Evolutionary conservation across 2,888 invertebrate species (phyloP), one percentile per base, ranked within the genome.

Genomic region (Furcula furcula): DNA sequence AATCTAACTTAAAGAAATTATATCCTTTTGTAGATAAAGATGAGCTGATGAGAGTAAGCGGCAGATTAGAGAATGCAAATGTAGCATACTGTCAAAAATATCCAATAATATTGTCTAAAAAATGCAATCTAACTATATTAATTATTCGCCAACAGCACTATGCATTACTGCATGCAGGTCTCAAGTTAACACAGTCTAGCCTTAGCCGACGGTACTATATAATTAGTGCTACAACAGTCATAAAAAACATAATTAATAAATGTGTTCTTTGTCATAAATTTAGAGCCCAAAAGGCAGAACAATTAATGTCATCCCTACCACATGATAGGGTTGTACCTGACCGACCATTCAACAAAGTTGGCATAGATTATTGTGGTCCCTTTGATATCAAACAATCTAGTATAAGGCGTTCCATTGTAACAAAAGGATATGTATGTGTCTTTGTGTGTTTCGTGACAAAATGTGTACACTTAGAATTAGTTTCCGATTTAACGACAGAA

Each of bases 301-400:
- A 21, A 21, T 21, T 21, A 9, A 21, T 21, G 21, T 21, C 21
- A 9, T 21, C 21, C n/a, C 10, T 21, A 9, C 21, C 21, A 7
- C 21, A 21, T 9, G 21, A 21, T 21, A 21, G 21, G 21, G 21
- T 10, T 44, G 19, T 31, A n/a, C n/a, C n/a, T n/a, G n/a, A n/a
- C n/a, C n/a, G n/a, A n/a, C n/a, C n/a, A n/a, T n/a, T n/a, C n/a
- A n/a, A n/a, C n/a, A n/a, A n/a, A n/a, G n/a, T n/a, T n/a, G n/a
- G n/a, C n/a, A n/a, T n/a, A n/a, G n/a, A n/a, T n/a, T n/a, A n/a
- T n/a, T n/a, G n/a, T n/a, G n/a, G n/a, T n/a, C n/a, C n/a, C n/a
- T n/a, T n/a, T n/a, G n/a, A n/a, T n/a, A n/a, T n/a, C n/a, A n/a
- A n/a, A n/a, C n/a, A n/a, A n/a, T n/a, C n/a, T n/a, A n/a, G n/a